A percentile compares a stretch with the other conserved stretches of the same genome.
phyloP scores from a whole-genome alignment of 2,888 invertebrate genomes.

The Parochlus steinenii region DNA sequence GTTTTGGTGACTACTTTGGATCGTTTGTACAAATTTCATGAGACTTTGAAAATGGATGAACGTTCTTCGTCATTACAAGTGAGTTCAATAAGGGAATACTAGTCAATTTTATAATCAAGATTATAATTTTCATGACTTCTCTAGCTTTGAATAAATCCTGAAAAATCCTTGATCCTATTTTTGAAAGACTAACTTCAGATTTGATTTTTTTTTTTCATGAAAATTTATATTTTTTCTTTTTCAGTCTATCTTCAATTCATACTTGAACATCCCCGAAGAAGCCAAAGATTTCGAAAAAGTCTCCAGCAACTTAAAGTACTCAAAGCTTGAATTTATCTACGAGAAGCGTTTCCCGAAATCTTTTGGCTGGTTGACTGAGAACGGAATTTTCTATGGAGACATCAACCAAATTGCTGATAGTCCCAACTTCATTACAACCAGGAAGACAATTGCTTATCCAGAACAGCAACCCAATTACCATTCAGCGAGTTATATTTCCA shows the following conservation, averaged over 20 bases:
- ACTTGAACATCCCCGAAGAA: constrained; percentile 50
- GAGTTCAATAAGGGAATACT: too few relatives aligned
- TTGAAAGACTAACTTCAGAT: not conserved
- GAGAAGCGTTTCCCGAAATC: constrained; percentile 51
- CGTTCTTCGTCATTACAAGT: constrained; percentile 41
- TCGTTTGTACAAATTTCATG: constrained; percentile 76
- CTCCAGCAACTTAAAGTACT: constrained; percentile 54
- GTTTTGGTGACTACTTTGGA: constrained; percentile 72
- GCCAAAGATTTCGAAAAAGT: constrained; percentile 47
- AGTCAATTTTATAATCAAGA: too few relatives aligned
- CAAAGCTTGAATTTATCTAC: constrained; percentile 62
- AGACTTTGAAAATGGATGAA: constrained; percentile 56
- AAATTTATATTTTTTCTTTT: constrained; percentile 24
- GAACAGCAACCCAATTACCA: constrained; percentile 11
- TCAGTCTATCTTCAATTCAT: constrained; percentile 61
- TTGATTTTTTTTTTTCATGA: not conserved
- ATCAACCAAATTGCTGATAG: constrained; percentile 30
- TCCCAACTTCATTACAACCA: constrained; percentile 15
- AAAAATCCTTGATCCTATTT: constrained; percentile 16
- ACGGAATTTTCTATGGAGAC: constrained; percentile 65
- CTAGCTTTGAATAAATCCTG: too few relatives aligned
- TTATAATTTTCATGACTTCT: too few relatives aligned
- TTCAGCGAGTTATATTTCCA: constrained; percentile 12
- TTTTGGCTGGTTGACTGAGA: constrained; percentile 78
- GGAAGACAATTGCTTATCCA: constrained; percentile 15